Percentiles rank a stretch among this genome's conserved stretches.
phyloP scores from a whole-genome alignment of 2,113 vertebrate species.

The Phyllostomus hastatus region DNA sequence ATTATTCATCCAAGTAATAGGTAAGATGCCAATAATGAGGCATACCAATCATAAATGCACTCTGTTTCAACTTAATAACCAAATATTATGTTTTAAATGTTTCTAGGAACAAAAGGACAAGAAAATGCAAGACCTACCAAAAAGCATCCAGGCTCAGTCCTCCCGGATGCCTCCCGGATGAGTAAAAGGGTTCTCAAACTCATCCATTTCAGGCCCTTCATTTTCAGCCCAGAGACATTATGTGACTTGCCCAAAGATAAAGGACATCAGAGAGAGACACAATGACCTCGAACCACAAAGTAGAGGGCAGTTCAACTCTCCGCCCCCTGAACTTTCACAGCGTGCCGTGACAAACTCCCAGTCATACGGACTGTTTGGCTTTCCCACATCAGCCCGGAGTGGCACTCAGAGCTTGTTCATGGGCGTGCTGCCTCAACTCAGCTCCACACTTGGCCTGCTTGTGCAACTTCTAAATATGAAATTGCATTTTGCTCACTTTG shows the following conservation, averaged over 20 bases:
- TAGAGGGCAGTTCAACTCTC: background rate
- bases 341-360: background rate
- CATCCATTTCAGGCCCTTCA: background rate
- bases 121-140: background rate
- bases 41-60: background rate
- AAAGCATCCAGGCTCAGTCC: background rate
- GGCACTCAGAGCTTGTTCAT: background rate
- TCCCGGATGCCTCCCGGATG: background rate
- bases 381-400: background rate
- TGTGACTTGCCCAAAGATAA: background rate
- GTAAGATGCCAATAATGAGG: background rate
- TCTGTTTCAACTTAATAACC: background rate
- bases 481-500: background rate
- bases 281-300: background rate
- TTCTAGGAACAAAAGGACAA: constrained; percentile 29
- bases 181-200: background rate
- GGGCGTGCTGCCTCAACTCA: background rate
- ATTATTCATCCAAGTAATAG: background rate
- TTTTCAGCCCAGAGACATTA: background rate
- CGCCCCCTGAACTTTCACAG: background rate
- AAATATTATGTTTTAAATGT: background rate
- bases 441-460: background rate
- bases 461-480: background rate
- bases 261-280: background rate
- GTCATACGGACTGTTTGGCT: background rate